Evolutionary conservation across 2,113 vertebrate genomes (phyloP).

Genomic region (Phalacrocorax pelagicus): DNA sequence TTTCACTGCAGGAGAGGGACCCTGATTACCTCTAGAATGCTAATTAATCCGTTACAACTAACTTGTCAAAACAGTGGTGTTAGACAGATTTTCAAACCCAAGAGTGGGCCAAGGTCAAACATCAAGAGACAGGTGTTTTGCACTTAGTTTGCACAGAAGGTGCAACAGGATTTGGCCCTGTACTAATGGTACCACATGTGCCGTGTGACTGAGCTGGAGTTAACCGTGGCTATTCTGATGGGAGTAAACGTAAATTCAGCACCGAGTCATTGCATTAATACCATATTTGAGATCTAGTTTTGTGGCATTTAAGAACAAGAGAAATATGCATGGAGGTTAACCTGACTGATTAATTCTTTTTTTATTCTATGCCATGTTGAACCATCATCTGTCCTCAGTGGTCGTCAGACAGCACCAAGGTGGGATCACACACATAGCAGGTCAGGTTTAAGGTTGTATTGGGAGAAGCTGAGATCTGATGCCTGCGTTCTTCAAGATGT

Average conservation of each 20-base stretch:
- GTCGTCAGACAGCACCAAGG: neutral
- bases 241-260: neutral
- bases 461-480: neutral
- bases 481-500: neutral
- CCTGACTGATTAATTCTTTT: neutral
- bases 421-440: neutral
- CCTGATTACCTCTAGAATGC: neutral
- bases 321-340: neutral
- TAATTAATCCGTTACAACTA: neutral
- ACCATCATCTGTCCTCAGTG: fast-evolving
- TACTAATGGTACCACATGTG: fast-evolving
- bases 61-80: neutral
- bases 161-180: neutral
- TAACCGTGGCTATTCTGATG: neutral
- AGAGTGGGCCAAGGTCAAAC: neutral
- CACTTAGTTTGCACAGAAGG: neutral
- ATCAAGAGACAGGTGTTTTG: neutral
- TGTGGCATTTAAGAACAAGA: neutral
- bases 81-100: neutral
- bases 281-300: neutral
- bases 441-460: fast-evolving
- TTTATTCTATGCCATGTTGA: neutral
- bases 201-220: neutral
- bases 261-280: neutral
- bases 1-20: neutral